Percentiles rank a stretch among this genome's conserved stretches.
Evolutionary conservation across 2,888 invertebrate genomes (phyloP).

Genomic region (Drosophila acutilabella): DNA sequence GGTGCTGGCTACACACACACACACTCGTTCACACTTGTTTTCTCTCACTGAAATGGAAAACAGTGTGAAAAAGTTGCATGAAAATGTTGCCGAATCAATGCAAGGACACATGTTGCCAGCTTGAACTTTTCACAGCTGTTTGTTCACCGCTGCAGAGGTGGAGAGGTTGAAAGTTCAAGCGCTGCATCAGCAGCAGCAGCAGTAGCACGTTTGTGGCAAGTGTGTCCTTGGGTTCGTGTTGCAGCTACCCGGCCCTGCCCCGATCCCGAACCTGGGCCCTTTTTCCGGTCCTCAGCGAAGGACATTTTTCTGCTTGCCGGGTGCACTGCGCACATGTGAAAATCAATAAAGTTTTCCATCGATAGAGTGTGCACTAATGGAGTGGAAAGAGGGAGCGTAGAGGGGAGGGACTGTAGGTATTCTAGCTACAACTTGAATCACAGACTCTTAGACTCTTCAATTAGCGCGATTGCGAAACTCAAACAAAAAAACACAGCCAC

Average conservation of each 20-base stretch:
- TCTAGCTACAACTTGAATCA: neutral
- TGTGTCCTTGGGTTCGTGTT: conserved; percentile 63
- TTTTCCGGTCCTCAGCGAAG: conserved; percentile 66
- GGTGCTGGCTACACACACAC: conserved; percentile 26
- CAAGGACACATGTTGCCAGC: conserved; percentile 48
- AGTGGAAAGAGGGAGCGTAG: neutral
- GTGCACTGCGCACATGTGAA: conserved; percentile 53
- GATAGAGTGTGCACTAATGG: neutral
- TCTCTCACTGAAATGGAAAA: conserved; percentile 47
- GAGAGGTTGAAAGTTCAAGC: conserved; percentile 60
- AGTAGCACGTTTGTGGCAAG: neutral
- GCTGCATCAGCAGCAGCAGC: conserved; percentile 43
- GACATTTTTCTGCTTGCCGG: conserved; percentile 64
- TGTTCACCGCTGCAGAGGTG: conserved; percentile 15
- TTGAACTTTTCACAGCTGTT: conserved; percentile 62
- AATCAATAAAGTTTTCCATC: conserved; percentile 60
- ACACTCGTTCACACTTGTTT: conserved; percentile 32
- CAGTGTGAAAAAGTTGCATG: conserved; percentile 41
- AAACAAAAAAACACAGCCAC: conserved; percentile 55
- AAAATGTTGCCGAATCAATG: conserved; percentile 54
- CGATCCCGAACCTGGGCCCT: conserved; percentile 50
- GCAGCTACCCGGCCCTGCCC: conserved; percentile 7
- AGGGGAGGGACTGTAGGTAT: no score
- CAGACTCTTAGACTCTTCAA: conserved; percentile 2
- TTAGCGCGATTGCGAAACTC: conserved; percentile 49